phyloP scores from a whole-genome alignment of 2,888 invertebrate species.

The Steinernema scapterisci region DNA sequence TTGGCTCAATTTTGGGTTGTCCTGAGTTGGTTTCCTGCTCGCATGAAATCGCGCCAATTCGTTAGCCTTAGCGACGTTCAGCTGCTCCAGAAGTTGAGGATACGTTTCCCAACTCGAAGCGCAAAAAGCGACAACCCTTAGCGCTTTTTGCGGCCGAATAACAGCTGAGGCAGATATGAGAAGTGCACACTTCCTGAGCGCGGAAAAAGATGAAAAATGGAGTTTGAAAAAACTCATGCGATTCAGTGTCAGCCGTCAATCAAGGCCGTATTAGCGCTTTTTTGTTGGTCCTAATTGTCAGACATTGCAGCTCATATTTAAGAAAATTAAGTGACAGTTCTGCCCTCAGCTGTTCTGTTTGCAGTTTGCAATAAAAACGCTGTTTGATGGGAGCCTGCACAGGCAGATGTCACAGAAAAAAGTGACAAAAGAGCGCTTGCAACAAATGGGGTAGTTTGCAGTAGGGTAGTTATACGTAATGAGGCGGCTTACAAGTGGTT shows the following conservation, averaged over 20 bases:
- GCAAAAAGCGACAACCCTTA: neutral
- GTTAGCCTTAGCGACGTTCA: too few relatives aligned
- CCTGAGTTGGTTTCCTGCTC: neutral
- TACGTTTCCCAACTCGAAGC: neutral
- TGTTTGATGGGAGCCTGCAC: neutral
- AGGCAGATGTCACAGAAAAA: conserved; percentile 7
- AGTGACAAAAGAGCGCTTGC: neutral
- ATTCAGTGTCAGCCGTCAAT: conserved; percentile 7
- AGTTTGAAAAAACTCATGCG: neutral
- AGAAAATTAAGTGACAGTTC: conserved; percentile 25
- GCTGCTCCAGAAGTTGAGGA: too few relatives aligned
- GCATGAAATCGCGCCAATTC: too few relatives aligned
- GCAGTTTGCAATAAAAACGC: neutral
- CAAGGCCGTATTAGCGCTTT: neutral
- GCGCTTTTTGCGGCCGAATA: neutral
- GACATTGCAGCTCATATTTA: neutral
- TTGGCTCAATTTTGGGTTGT: too few relatives aligned
- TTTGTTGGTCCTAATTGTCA: conserved; percentile 1
- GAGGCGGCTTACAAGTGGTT: conserved; percentile 5
- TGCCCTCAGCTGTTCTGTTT: conserved; percentile 12
- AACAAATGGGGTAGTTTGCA: too few relatives aligned
- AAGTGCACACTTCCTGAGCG: neutral
- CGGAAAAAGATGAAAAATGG: neutral
- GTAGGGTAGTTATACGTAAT: too few relatives aligned
- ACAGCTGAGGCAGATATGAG: conserved; percentile 3